phyloP scores from a whole-genome alignment of 2,797 vertebrate species.

The Miichthys miiuy region DNA sequence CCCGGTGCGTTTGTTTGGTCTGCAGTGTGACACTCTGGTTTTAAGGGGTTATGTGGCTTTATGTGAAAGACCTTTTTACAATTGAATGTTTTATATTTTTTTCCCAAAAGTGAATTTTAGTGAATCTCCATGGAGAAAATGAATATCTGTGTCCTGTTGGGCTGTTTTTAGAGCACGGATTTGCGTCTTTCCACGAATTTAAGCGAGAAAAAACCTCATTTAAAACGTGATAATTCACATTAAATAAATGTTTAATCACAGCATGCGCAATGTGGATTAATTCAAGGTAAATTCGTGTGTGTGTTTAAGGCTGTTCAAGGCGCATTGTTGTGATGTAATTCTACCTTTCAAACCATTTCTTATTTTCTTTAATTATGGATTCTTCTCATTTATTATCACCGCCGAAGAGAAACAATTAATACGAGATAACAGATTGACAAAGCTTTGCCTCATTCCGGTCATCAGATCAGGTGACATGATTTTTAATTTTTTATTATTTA shows the following conservation, averaged over 20 bases:
- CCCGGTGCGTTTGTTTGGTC: constrained; percentile 51
- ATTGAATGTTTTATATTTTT: background rate
- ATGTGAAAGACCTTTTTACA: background rate
- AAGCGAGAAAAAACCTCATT: background rate
- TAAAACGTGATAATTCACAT: background rate
- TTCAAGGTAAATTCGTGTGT: background rate
- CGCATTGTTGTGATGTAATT: background rate
- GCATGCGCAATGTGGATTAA: background rate
- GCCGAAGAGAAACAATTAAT: background rate
- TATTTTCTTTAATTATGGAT: constrained; percentile 10
- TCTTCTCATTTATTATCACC: background rate
- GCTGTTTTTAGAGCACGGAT: background rate
- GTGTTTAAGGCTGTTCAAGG: background rate
- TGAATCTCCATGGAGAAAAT: background rate
- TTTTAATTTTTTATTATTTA: background rate
- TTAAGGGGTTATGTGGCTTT: background rate
- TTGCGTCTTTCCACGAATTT: constrained; percentile 3
- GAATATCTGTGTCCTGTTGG: background rate
- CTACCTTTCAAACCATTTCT: background rate
- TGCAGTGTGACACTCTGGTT: constrained; percentile 29
- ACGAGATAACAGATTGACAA: background rate
- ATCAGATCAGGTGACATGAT: background rate
- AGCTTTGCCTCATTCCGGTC: too few relatives aligned
- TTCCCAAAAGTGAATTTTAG: constrained; percentile 6
- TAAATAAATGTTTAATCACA: background rate